Evolutionary conservation across 2,797 vertebrate species (phyloP), one percentile per base, ranked within the genome.

Genomic region (Chloroceryle amazona): DNA sequence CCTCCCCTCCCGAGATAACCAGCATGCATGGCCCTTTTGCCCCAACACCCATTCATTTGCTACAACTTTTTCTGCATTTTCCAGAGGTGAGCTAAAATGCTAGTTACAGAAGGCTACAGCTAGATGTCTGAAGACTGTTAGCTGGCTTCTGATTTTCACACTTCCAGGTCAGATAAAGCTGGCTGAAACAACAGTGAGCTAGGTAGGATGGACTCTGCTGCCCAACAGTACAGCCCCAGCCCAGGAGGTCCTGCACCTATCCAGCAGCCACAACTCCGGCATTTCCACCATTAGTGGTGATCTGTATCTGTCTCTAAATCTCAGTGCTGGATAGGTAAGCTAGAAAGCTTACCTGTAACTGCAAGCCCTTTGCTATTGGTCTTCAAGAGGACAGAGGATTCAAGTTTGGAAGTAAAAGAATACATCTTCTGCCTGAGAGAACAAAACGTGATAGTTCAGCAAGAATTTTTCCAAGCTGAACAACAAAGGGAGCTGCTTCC

Each of bases 211-310:
- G 12, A 4, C 26, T n/a, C 23, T 13, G 18, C 51, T 57, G 19
- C 52, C 52, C 18, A 19, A 0, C 0, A 1, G 9, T 26, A 21
- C 15, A 33, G 18, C 41, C 3, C 20, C 14, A 44, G 9, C 25
- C 25, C 14, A 9, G 33, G n/a, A 19, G 6, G 10, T 39, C 33
- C 25, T 66, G 19, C 3, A 8, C 10, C 11, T n/a, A 7, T 7
- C 18, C 20, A 35, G 66, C 39, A 87, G 39, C 33, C 25, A 35
- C 21, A 76, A 26, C 42, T 41, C 2, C 0, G 13, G 37, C 42
- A 31, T 41, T 52, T 76, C 17, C 19, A 52, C 16, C 13, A 8
- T 21, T 1, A 28, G 23, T 5, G 16, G 33, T 19, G 12, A 35
- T 49, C 31, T 41, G 2, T n/a, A 9, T 7, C 39, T 60, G 10